Base-by-base conservation (phyloP, 2,888 invertebrate species). In the Coelogynopora nodosa region DNA sequence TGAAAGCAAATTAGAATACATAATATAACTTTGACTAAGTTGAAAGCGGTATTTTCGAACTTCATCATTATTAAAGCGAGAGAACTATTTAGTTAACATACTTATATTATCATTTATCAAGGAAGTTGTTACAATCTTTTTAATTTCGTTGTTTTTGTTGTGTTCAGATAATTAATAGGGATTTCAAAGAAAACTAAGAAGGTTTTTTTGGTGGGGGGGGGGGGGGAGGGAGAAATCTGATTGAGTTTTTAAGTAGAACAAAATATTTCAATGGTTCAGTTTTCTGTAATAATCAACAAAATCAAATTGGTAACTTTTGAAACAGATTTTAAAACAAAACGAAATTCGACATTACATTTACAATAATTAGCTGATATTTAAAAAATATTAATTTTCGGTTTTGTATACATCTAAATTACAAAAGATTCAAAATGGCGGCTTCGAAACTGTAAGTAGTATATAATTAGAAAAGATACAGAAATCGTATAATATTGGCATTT, bases 221-320 rank as follows among this genome's bases (percentile, higher is more conserved):
- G 74, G 74, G 74, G 74, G 23, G 74, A 74, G 74, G 23, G 74
- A 26, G 74, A 74, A 74, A 74, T 74, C 74, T 26, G 74, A 74
- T 74, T 74, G 74, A 74, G 74, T 74, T 74, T n/a, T 74, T 10
- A 74, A 74, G 74, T 13, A 74, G 23, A 74, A 74, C 74, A 74
- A 74, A 74, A 74, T 74, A 74, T 74, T 74, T 74, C 74, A 74
- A 74, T 74, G 74, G 74, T 74, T 74, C 74, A 74, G 74, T 74
- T 74, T 74, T 74, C 74, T 74, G 74, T 74, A 74, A 74, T 74
- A 74, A 74, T 74, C 18, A 74, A 74, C n/a, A 74, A 74, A 74
- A 74, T 74, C 10, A 74, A 74, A 74, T 74, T 74, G 18, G 74
- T 2, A 74, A 74, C 74, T 74, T 74, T 74, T 74, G 74, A 74